A percentile compares a stretch with the other conserved stretches of the same genome.
Conservation (phyloP, 2,888 invertebrate genomes). For the Marronus borbonicus region DNA sequence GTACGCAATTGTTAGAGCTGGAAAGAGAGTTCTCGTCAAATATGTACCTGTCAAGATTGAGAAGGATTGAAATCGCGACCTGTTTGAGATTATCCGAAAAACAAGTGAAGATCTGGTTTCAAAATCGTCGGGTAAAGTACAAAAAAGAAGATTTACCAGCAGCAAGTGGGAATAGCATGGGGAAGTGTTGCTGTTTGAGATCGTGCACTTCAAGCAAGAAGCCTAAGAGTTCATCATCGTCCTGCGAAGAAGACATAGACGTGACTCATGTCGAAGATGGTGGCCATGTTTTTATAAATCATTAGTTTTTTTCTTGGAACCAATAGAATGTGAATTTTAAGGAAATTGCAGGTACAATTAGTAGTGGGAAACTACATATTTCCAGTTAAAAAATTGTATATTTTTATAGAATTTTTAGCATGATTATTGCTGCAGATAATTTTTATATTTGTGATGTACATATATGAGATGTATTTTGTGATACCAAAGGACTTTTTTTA, state of each 20-base stretch:
- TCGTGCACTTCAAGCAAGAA: conserved; percentile 66
- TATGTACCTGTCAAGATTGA: conserved; percentile 90
- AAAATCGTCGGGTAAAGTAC: conserved; percentile 93
- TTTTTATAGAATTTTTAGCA: conserved; percentile 3
- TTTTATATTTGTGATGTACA: conserved; percentile 51
- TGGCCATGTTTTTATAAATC: conserved; percentile 18
- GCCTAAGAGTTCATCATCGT: conserved; percentile 60
- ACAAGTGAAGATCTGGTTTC: conserved; percentile 97
- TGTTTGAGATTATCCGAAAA: conserved; percentile 91
- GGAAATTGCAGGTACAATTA: too few relatives aligned
- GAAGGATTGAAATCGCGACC: conserved; percentile 95
- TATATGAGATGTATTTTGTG: conserved; percentile 52
- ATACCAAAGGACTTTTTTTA: conserved; percentile 52
- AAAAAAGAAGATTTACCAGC: conserved; percentile 88
- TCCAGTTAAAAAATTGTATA: neutral
- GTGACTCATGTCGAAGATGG: conserved; percentile 66
- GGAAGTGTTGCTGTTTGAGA: conserved; percentile 71
- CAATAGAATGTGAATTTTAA: too few relatives aligned
- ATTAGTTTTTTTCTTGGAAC: neutral
- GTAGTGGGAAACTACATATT: too few relatives aligned
- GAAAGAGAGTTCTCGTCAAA: conserved; percentile 92
- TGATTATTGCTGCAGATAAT: conserved; percentile 9
- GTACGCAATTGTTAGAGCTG: conserved; percentile 88
- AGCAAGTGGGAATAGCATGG: conserved; percentile 52
- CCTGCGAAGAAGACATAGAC: conserved; percentile 67